A percentile compares a stretch with the other conserved stretches of the same genome.
These are phyloP conservation scores for Didymodactylos carnosus DNA, from an alignment of 2,888 invertebrate genomes.

Conservation along the genomic window DNA sequence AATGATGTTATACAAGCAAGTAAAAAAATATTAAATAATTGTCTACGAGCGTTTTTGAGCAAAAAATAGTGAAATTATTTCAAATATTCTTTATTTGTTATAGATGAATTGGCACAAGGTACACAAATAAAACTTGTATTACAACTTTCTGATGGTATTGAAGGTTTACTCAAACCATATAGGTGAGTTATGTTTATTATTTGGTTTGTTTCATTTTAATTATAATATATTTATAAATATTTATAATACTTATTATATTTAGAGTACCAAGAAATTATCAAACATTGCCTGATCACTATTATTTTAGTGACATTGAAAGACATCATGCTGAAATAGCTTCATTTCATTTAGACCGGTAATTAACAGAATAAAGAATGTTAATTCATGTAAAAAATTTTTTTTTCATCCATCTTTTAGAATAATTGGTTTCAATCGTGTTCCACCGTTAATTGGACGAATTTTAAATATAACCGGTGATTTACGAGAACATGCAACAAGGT, in stretches of 20 bases:
- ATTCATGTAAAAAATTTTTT: neutral
- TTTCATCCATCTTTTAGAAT: slow-evolving; percentile 44
- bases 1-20: neutral
- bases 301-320: slow-evolving; percentile 93
- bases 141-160: slow-evolving; percentile 67
- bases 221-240: neutral
- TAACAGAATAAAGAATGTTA: neutral
- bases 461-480: slow-evolving; percentile 79
- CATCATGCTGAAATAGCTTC: slow-evolving; percentile 96
- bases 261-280: slow-evolving; percentile 85
- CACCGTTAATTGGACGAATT: slow-evolving; percentile 76
- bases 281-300: slow-evolving; percentile 94
- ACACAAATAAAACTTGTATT: slow-evolving; percentile 89
- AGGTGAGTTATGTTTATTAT: slow-evolving; percentile 46
- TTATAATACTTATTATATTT: neutral
- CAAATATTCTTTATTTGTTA: too few species aligned
- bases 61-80: too few species aligned
- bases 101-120: slow-evolving; percentile 82
- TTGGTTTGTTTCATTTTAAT: slow-evolving; percentile 16
- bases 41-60: too few species aligned
- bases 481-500: slow-evolving; percentile 74
- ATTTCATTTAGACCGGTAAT: slow-evolving; percentile 85
- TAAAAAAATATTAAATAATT: too few species aligned
- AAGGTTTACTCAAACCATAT: slow-evolving; percentile 94
- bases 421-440: slow-evolving; percentile 73